phyloP scores from a whole-genome alignment of 2,113 vertebrate species.

The Rhabdornis inornatus region DNA sequence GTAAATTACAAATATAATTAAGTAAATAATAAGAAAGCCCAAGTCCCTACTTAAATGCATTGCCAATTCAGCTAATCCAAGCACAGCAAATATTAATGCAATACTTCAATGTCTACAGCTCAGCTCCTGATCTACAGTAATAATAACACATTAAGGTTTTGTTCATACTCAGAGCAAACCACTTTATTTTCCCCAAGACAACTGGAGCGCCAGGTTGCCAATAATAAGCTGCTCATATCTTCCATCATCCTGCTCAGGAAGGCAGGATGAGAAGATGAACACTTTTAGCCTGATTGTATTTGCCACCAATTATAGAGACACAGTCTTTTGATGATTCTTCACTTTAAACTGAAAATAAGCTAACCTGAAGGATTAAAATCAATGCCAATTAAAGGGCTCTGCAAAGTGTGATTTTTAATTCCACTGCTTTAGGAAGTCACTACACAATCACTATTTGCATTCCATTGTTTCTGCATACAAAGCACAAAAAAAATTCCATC shows the following conservation, averaged over 20 bases:
- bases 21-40: conserved; percentile 49
- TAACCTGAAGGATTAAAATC: conserved; percentile 18
- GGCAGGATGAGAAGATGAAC: neutral
- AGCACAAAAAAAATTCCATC: neutral
- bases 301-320: neutral
- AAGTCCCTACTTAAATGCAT: neutral
- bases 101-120: conserved; percentile 46
- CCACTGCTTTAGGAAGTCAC: neutral
- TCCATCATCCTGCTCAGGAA: conserved; percentile 12
- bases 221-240: neutral
- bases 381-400: neutral
- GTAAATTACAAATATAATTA: conserved; percentile 57
- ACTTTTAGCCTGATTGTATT: neutral
- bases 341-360: neutral
- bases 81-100: conserved; percentile 48
- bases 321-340: neutral
- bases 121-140: neutral
- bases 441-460: neutral
- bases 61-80: conserved; percentile 36
- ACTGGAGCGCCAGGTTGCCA: conserved; percentile 13
- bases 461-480: neutral
- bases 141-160: conserved; percentile 28
- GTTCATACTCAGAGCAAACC: neutral
- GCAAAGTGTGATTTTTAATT: conserved; percentile 28
- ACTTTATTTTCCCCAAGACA: conserved; percentile 19